These are phyloP conservation scores for Ceratitis capitata DNA, from an alignment of 1,140 invertebrate species.

Conservation along the genomic window DNA sequence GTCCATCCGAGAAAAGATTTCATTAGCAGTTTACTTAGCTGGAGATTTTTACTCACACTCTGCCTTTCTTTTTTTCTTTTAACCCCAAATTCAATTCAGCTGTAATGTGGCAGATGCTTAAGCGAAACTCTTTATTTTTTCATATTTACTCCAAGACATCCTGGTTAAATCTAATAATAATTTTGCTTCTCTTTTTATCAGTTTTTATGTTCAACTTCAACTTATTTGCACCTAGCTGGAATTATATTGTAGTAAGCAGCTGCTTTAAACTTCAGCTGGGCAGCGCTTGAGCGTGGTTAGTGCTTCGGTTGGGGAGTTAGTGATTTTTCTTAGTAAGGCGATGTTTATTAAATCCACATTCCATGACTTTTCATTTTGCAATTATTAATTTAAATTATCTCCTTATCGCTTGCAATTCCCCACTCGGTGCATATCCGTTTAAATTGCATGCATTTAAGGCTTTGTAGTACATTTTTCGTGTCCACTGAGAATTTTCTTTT, in stretches of 20 bases:
- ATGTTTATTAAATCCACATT: conserved; percentile 23
- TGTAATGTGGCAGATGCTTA: no score
- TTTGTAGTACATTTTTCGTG: background rate
- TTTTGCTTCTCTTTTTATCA: conserved; percentile 33
- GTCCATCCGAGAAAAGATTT: background rate
- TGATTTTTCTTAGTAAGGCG: conserved; percentile 17
- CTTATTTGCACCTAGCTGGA: no score
- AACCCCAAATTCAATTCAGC: no score
- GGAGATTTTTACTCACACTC: background rate
- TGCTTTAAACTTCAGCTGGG: no score
- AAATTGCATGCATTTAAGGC: background rate
- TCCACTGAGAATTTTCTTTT: background rate
- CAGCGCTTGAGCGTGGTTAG: no score
- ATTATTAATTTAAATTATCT: no score
- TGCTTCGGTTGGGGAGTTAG: no score
- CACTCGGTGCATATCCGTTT: background rate
- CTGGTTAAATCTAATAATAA: conserved; percentile 15
- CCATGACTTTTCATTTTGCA: background rate
- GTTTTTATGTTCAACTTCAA: conserved; percentile 29
- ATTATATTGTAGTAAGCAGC: no score
- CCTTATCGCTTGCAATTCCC: no score
- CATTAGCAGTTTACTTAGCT: conserved; percentile 15
- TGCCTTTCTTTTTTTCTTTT: no score
- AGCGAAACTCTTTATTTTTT: no score
- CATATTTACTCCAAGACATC: background rate